phyloP scores from a whole-genome alignment of 2,797 vertebrate species.

The Aphelocoma californica region DNA sequence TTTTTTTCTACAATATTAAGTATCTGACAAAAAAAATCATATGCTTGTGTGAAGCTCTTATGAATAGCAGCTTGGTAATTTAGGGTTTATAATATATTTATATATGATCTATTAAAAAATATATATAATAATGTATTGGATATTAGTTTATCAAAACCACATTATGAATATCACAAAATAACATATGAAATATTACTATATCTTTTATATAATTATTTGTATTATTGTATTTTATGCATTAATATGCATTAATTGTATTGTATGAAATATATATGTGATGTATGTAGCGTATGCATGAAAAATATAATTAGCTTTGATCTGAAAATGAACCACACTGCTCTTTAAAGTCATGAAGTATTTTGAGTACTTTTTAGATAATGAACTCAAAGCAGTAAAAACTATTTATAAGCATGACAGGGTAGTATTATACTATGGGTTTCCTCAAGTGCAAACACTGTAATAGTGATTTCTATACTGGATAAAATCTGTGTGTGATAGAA shows the following conservation, averaged over 20 bases:
- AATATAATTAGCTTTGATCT: background rate
- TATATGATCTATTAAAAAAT: background rate
- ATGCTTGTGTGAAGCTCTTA: background rate
- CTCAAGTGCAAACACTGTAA: background rate
- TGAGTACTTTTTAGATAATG: background rate
- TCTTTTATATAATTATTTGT: fast-evolving
- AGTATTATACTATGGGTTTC: background rate
- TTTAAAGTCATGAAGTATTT: background rate
- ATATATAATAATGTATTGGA: too few species aligned
- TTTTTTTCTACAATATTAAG: background rate
- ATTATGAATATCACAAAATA: too few species aligned
- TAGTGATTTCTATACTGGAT: background rate
- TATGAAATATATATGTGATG: too few species aligned
- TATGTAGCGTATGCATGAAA: background rate
- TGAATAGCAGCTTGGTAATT: background rate
- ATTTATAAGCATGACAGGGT: background rate
- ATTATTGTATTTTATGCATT: too few species aligned
- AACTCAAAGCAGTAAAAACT: background rate
- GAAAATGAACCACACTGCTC: background rate
- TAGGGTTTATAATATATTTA: background rate
- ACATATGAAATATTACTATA: too few species aligned
- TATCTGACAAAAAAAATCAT: background rate
- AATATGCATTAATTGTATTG: background rate
- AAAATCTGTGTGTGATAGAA: background rate
- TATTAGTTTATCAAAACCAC: background rate